Evolutionary conservation across 2,113 vertebrate species (phyloP).

Genomic region (Suncus etruscus): DNA sequence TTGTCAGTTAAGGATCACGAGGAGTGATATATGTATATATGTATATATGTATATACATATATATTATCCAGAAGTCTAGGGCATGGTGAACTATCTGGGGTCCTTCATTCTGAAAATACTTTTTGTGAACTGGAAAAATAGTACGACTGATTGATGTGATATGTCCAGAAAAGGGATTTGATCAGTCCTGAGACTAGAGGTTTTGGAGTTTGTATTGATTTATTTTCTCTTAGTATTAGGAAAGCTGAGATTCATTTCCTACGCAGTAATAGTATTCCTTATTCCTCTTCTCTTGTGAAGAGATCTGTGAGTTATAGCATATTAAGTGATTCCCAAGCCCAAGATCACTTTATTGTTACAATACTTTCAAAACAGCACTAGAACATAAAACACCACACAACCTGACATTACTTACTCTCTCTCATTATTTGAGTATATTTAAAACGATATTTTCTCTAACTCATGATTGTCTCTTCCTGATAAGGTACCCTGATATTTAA

Average conservation of each 20-base stretch:
- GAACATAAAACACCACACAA: not conserved
- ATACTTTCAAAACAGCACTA: too few relatives aligned
- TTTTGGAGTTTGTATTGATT: not conserved
- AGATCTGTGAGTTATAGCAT: not conserved
- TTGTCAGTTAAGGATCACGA: not conserved
- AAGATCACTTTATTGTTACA: not conserved
- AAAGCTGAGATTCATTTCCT: not conserved
- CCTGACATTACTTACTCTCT: not conserved
- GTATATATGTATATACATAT: too few relatives aligned
- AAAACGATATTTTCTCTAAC: slow-evolving; percentile 13
- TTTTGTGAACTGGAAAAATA: not conserved
- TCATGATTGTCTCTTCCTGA: slow-evolving; percentile 18
- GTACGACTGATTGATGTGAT: too few relatives aligned
- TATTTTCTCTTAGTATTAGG: not conserved
- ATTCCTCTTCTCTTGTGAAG: not conserved
- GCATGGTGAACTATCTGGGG: not conserved
- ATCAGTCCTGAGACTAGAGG: not conserved
- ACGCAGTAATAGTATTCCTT: not conserved
- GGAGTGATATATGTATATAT: too few relatives aligned
- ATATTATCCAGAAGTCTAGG: too few relatives aligned
- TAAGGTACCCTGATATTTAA: slow-evolving; percentile 51
- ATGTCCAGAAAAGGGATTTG: not conserved
- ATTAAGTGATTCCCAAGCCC: slow-evolving; percentile 21
- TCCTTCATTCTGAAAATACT: not conserved
- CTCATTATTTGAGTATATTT: slow-evolving; percentile 43